Conservation (phyloP, 2,888 invertebrate genomes). For the Cordylochernes scorpioides region DNA sequence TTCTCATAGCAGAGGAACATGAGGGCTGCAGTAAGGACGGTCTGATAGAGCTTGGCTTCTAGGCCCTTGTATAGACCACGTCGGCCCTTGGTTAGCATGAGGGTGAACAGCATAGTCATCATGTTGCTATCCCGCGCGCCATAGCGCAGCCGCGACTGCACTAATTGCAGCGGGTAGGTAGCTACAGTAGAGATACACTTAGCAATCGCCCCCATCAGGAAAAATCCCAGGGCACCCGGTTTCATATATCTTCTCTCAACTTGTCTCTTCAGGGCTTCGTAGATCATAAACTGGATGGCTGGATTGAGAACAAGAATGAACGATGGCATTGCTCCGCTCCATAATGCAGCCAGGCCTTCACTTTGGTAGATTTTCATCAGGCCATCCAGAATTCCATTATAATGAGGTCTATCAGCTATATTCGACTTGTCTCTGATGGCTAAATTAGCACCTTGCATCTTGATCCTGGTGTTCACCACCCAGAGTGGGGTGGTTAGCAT, state of each 20-base stretch:
- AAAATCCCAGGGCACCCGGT: no score
- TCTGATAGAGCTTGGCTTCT: slow-evolving; percentile 66
- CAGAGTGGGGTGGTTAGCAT: slow-evolving; percentile 60
- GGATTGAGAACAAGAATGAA: slow-evolving; percentile 64
- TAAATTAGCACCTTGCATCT: slow-evolving; percentile 35
- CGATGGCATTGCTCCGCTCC: slow-evolving; percentile 59
- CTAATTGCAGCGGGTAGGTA: slow-evolving; percentile 68
- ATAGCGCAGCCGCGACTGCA: slow-evolving; percentile 51
- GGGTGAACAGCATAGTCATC: no score
- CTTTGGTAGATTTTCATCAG: slow-evolving; percentile 23
- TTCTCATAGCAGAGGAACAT: slow-evolving; percentile 79
- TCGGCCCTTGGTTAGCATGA: no score
- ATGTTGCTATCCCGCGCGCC: no score
- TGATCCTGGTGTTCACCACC: slow-evolving; percentile 70
- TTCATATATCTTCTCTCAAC: no score
- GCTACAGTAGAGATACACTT: slow-evolving; percentile 57
- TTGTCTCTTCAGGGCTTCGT: slow-evolving; percentile 43
- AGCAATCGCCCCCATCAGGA: slow-evolving; percentile 48
- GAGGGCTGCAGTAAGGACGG: slow-evolving; percentile 59
- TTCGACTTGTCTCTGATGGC: slow-evolving; percentile 6
- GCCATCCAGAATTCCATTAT: slow-evolving; percentile 16
- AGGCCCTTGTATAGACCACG: slow-evolving; percentile 50
- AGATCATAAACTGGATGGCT: slow-evolving; percentile 71
- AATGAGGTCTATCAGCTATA: slow-evolving; percentile 11
- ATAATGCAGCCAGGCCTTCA: slow-evolving; percentile 46